phyloP scores from a whole-genome alignment of 2,797 vertebrate genomes.

The Rhinatrema bivittatum region DNA sequence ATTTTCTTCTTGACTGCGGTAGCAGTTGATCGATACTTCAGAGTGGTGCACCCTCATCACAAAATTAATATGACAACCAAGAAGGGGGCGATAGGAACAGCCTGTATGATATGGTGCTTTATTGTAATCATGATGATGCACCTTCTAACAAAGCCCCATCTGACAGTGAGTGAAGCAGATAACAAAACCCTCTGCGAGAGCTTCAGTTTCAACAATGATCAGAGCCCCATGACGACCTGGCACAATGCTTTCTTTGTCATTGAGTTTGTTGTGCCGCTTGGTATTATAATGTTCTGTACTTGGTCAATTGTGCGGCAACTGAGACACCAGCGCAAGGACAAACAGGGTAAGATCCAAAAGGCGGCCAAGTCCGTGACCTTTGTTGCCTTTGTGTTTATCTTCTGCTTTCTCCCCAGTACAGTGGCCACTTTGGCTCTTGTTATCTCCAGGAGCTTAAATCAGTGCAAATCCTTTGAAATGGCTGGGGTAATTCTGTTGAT shows the following conservation, averaged over 20 bases:
- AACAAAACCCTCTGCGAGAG: not conserved
- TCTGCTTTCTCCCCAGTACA: constrained; percentile 5
- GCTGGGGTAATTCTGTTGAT: not conserved
- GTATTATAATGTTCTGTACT: constrained; percentile 2
- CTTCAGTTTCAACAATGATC: not conserved
- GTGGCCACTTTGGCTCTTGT: not conserved
- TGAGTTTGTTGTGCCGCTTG: not conserved
- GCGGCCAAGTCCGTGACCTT: constrained; percentile 1
- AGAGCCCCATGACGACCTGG: not conserved
- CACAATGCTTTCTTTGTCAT: constrained; percentile 1
- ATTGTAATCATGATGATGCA: not conserved
- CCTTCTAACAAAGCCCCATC: not conserved
- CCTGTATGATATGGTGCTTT: not conserved
- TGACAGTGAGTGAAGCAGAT: not conserved
- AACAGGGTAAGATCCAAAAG: not conserved
- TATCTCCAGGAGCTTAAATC: not conserved
- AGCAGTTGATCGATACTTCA: constrained; percentile 58
- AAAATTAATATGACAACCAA: constrained; percentile 41
- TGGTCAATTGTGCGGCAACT: not conserved
- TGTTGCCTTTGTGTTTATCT: not conserved
- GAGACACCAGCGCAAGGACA: not conserved
- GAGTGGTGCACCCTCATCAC: constrained; percentile 57
- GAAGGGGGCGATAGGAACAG: not conserved
- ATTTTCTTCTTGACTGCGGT: constrained; percentile 55
- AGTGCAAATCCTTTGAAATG: not conserved